Evolutionary conservation across 2,113 vertebrate species (phyloP), one percentile per base, ranked within the genome.

Genomic region (Amphiprion percula): DNA sequence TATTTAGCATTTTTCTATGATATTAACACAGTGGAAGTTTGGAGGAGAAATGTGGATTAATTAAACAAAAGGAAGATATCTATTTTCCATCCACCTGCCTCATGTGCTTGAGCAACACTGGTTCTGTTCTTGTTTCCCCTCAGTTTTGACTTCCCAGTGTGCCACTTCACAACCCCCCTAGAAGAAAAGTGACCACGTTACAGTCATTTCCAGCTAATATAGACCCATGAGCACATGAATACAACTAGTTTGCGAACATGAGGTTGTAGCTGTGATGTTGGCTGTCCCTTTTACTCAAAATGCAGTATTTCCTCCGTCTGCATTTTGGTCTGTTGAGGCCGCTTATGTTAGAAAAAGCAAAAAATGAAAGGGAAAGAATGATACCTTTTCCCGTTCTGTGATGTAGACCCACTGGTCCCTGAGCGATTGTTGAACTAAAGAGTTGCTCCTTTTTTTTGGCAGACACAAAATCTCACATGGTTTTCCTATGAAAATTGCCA

Each of bases 281-380:
- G 67, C 21, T 59, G 10, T 49, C 11, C n/a, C 37, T 70, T 77
- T 80, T 37, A 74, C 58, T 65, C 62, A 58, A 61, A 84, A 75
- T 19, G 59, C 58, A 60, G 23, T 53, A 72, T 56, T 74, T 24
- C 33, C 26, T 21, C 12, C 23, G 44, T 24, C 11, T 53, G 53
- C 58, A 54, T 69, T 64, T 66, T 66, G 39, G 53, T 75, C 59
- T 49, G 37, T 50, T 53, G 47, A 69, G 63, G 63, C 53, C 80
- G 78, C 74, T 83, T 74, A 63, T 15, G 21, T 28, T 58, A 47
- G 30, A 65, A 47, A 50, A 68, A 79, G 68, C 64, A 9, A 79
- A 79, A 63, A 69, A 15, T 49, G 49, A 77, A 80, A 41, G 50
- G 7, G 28, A 46, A 44, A 23, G 44, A 82, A 19, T 50, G 77